phyloP scores from a whole-genome alignment of 1,140 invertebrate species.

The Zaprionus nigranus region DNA sequence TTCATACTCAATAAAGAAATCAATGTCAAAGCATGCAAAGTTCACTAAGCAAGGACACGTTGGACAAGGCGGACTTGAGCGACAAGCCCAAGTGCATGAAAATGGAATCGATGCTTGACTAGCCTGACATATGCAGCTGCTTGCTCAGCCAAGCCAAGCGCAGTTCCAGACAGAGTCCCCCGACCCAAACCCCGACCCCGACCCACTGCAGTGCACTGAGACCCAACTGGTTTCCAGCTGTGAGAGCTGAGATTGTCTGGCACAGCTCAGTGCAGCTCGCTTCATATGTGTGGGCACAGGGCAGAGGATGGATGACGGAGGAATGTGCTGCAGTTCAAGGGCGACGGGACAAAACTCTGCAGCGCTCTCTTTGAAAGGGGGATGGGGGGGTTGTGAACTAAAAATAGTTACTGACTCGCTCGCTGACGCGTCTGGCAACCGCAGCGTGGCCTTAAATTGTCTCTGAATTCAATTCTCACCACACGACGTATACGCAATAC shows the following conservation, averaged over 20 bases:
- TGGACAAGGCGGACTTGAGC: slow-evolving; percentile 8
- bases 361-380: slow-evolving; percentile 33
- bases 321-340: slow-evolving; percentile 67
- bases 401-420: slow-evolving; percentile 49
- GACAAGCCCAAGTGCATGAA: background rate
- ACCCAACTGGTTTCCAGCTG: slow-evolving; percentile 73
- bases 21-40: slow-evolving; percentile 75
- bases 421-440: slow-evolving; percentile 3
- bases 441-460: slow-evolving; percentile 19
- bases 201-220: background rate
- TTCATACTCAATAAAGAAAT: slow-evolving; percentile 52
- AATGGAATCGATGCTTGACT: slow-evolving; percentile 58
- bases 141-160: slow-evolving; percentile 20
- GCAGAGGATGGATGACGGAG: background rate
- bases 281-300: slow-evolving; percentile 12
- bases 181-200: background rate
- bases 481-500: slow-evolving; percentile 74
- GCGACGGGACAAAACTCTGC: slow-evolving; percentile 46
- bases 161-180: slow-evolving; percentile 2
- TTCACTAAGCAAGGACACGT: slow-evolving; percentile 67
- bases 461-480: slow-evolving; percentile 25
- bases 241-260: slow-evolving; percentile 30
- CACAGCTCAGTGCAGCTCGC: background rate
- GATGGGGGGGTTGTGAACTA: slow-evolving; percentile 48
- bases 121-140: slow-evolving; percentile 62